Conservation (phyloP, 2,797 vertebrate species). For the Gobionotothen gibberifrons region DNA sequence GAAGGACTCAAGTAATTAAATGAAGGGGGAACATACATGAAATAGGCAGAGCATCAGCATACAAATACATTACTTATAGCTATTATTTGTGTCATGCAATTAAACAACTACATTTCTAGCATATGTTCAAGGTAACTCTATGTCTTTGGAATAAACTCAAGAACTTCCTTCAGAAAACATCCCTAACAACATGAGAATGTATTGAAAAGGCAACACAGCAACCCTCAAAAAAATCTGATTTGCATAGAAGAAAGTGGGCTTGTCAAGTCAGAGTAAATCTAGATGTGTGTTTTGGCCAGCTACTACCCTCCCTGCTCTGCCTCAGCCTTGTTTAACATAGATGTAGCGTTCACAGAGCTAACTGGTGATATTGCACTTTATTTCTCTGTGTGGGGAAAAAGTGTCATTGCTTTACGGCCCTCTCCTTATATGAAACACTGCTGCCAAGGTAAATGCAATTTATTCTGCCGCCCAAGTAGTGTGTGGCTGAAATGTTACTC, state of each 20-base stretch:
- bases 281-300: neutral
- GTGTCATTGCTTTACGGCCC: conserved; percentile 4
- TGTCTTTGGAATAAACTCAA: neutral
- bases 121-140: neutral
- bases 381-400: conserved; percentile 25
- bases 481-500: conserved; percentile 19
- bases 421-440: conserved; percentile 31
- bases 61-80: neutral
- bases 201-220: neutral
- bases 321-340: conserved; percentile 15
- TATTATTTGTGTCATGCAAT: too few species aligned
- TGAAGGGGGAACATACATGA: neutral
- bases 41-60: neutral
- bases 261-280: neutral
- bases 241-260: neutral
- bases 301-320: neutral
- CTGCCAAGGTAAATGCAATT: conserved; percentile 42
- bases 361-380: conserved; percentile 21
- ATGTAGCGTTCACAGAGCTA: conserved; percentile 14
- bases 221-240: neutral
- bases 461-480: conserved; percentile 22
- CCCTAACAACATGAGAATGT: neutral
- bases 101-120: neutral
- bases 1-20: conserved; percentile 20
- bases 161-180: neutral